Evolutionary conservation across 2,888 invertebrate genomes (phyloP).

Genomic region (Iphiclides podalirius): DNA sequence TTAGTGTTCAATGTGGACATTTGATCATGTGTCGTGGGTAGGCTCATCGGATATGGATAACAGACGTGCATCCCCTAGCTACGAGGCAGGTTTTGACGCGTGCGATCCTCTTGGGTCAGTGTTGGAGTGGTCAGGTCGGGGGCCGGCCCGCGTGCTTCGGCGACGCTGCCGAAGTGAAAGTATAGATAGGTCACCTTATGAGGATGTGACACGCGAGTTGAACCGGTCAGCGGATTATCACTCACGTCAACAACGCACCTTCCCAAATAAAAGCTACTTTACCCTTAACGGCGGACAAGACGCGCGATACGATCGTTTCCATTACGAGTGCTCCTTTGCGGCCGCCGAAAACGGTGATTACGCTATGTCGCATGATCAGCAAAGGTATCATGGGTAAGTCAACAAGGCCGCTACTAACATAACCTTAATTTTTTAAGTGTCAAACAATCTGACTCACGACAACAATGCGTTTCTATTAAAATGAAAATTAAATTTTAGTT

Average conservation of each 20-base stretch:
- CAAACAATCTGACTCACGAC: slow-evolving; percentile 7
- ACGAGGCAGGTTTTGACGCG: slow-evolving; percentile 71
- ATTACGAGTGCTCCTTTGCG: slow-evolving; percentile 64
- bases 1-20: slow-evolving; percentile 61
- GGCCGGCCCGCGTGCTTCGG: slow-evolving; percentile 65
- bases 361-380: slow-evolving; percentile 64
- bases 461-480: slow-evolving; percentile 9
- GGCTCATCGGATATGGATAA: slow-evolving; percentile 70
- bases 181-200: slow-evolving; percentile 71
- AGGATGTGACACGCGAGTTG: slow-evolving; percentile 62
- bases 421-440: slow-evolving; percentile 26
- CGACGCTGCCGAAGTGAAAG: slow-evolving; percentile 76
- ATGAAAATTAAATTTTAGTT: slow-evolving; percentile 8
- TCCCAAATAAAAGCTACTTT: slow-evolving; percentile 63
- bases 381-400: slow-evolving; percentile 56
- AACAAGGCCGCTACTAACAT: slow-evolving; percentile 25
- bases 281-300: slow-evolving; percentile 54
- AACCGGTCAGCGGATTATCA: slow-evolving; percentile 53
- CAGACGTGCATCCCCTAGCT: slow-evolving; percentile 65
- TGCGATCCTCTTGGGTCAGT: slow-evolving; percentile 67
- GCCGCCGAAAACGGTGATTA: slow-evolving; percentile 68
- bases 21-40: slow-evolving; percentile 64
- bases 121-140: slow-evolving; percentile 61
- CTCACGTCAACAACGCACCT: slow-evolving; percentile 48
- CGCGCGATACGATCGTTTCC: slow-evolving; percentile 48